Percentiles rank a stretch among this genome's conserved stretches.
phyloP scores from a whole-genome alignment of 2,113 vertebrate species.

The Papio anubis region DNA sequence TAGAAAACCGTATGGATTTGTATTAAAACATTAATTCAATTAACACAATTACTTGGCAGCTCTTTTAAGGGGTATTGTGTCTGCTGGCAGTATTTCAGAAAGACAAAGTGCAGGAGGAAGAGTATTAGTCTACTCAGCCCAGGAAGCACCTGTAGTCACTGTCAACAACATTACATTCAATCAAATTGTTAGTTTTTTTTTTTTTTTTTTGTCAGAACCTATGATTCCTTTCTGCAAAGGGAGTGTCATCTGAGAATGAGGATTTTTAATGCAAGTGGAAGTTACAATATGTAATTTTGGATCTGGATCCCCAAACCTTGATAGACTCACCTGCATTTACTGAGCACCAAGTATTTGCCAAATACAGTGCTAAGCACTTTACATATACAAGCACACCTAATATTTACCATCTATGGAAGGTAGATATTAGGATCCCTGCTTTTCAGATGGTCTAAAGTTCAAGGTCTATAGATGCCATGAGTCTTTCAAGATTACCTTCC shows the following conservation, averaged over 20 bases:
- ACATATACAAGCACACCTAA: neutral
- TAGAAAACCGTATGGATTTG: neutral
- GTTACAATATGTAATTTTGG: neutral
- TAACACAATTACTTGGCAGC: neutral
- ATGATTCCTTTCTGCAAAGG: neutral
- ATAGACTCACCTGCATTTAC: neutral
- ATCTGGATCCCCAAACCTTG: neutral
- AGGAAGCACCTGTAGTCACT: neutral
- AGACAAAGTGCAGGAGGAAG: neutral
- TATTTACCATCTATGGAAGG: neutral
- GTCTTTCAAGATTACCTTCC: neutral
- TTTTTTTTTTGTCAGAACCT: neutral
- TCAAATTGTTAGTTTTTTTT: neutral
- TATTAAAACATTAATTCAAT: neutral
- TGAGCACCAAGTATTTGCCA: neutral
- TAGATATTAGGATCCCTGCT: neutral
- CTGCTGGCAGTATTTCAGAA: neutral
- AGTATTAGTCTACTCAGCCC: neutral
- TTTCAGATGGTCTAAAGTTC: neutral
- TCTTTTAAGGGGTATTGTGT: neutral
- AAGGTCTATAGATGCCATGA: neutral
- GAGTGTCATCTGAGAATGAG: neutral
- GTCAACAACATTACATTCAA: neutral
- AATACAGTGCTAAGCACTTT: neutral
- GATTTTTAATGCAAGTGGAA: neutral